Base-by-base conservation (phyloP, 2,113 vertebrate genomes). In the Gobiocypris rarus region DNA sequence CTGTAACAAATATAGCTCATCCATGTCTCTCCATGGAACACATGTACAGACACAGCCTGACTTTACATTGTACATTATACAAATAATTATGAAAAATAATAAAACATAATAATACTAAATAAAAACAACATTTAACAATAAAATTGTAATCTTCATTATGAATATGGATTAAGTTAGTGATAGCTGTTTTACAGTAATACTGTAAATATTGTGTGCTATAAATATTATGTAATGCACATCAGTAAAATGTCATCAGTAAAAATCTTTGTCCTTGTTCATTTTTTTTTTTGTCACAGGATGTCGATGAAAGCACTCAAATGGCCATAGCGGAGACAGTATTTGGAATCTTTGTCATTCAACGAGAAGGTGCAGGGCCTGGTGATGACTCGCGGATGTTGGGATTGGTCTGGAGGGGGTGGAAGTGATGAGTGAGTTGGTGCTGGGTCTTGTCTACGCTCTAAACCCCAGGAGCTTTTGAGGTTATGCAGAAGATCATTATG, bases 181-280 rank as follows among this genome's bases (percentile, higher is more conserved):
- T 45, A 45, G 43, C 43, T 45, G 10, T 45, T 45, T 45, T 11
- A 45, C 43, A 11, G 9, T 45, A 45, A 45, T 45, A 45, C 43
- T 45, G 43, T 45, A 45, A 45, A 45, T 0, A 45, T 45, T 45
- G 43, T 45, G 43, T 63, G 59, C 24, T 63, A 63, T 63, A 63
- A 63, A 63, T 15, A 28, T 63, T 24, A 63, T 63, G 59, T 28
- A 63, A 63, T 63, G 59, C 59, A 63, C 24, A 63, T 63, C 59
- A 63, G 59, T 63, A 63, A 28, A 63, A 59, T n/a, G n/a, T n/a
- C n/a, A n/a, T n/a, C n/a, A n/a, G n/a, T n/a, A 61, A 63, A 63
- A 28, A 63, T 63, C 4, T 63, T 63, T 28, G 59, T 63, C 3
- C 22, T 24, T 24, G 9, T 24, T 59, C n/a, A 10, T 26, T 61